Base-by-base conservation (phyloP, 2,797 vertebrate genomes). In the Antrozous pallidus region DNA sequence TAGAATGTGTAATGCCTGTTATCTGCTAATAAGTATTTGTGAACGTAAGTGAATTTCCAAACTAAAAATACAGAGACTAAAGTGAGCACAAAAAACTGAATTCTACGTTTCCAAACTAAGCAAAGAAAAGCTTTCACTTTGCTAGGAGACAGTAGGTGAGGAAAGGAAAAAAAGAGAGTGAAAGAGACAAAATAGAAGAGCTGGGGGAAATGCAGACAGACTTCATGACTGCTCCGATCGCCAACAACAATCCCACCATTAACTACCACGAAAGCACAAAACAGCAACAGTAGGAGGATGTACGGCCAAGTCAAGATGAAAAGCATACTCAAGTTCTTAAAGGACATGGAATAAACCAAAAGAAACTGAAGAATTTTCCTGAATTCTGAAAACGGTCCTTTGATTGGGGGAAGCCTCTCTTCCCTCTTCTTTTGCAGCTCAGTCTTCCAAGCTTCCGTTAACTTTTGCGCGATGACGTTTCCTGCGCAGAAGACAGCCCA, bases 1-100 rank as follows among this genome's bases (percentile, higher is more conserved):
- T 99, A 99, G 96, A 99, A 99, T 0, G 99, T 98, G 90, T 99
- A 99, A 95, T 99, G 99, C 54, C 99, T 98, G 98, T 99, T 99
- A 95, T 99, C 99, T 0, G 99, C 99, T 36, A 99, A 97, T 79
- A 99, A 98, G 97, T 99, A 99, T 94, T 98, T 99, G 98, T 99
- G 99, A 58, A 98, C 98, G 7, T 98, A 99, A 3, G 99, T 99
- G 97, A 99, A 99, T 94, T 98, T 99, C 99, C 99, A 99, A 84
- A 99, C 97, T 9, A 99, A 97, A 67, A 99, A 91, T 16, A 99
- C 40, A 28, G 96, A 98, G 38, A 98, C 7, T 6, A 88, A 18
- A 0, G 97, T 26, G 10, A 99, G 12, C 10, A 98, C 8, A 22
- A 98, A 89, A 93, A 99, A 99, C 36, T 98, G 97, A 28, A 98